Base-by-base conservation (phyloP, 1,140 invertebrate genomes). In the Sitophilus oryzae region DNA sequence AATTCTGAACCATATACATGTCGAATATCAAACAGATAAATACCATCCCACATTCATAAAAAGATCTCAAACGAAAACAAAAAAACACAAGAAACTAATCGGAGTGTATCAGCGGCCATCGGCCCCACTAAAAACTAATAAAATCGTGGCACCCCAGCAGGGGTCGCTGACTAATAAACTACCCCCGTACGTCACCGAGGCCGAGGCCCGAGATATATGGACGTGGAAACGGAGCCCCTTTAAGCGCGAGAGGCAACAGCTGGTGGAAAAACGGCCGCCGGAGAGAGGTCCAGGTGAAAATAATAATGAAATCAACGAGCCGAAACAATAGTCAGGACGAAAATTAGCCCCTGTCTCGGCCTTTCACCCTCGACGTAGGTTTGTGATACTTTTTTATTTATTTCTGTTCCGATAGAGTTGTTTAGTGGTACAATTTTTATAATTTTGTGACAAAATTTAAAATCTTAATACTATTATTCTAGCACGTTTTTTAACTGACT, bases 241-340 rank as follows among this genome's bases (percentile, higher is more conserved):
- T 20, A 63, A 61, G 62, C 61, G 66, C 66, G 66, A 67, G 52
- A 57, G 52, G 56, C 58, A 67, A 64, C 66, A 67, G 66, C 66
- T 67, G 66, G 66, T 58, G 60, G 56, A 48, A 46, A 49, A n/a
- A n/a, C n/a, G n/a, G n/a, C n/a, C n/a, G n/a, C n/a, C 62, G 64
- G 64, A 50, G 59, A 57, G 47, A 15, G 35, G 62, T 66, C 66
- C 66, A 67, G 66, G 66, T 67, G 66, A 66, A 67, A 62, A 67
- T 67, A 67, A 67, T 67, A 67, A 67, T 67, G 66, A 67, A 67
- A 67, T 67, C 66, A 67, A 67, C 66, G 66, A 66, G 62, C 66
- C 64, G 66, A 67, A 67, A 67, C 66, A 67, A 67, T 66, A 54
- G 56, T n/a, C n/a, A n/a, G n/a, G 45, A 30, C 54, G 46, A 47